phyloP scores from a whole-genome alignment of 2,113 vertebrate genomes.

The Chionis minor region DNA sequence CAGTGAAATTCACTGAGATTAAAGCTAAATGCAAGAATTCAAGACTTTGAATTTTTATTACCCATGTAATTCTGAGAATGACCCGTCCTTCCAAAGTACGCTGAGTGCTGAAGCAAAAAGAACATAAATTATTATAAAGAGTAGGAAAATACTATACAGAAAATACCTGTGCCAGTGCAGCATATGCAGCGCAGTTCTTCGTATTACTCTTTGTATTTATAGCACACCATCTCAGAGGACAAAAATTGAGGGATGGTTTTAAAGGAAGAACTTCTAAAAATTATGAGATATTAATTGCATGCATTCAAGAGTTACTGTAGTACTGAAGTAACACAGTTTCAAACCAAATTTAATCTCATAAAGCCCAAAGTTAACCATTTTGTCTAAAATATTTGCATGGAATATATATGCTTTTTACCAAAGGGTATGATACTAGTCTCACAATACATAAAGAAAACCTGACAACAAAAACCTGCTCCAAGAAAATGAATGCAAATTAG shows the following conservation, averaged over 20 bases:
- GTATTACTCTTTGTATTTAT: background rate
- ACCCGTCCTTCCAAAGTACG: background rate
- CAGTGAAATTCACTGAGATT: background rate
- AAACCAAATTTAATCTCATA: background rate
- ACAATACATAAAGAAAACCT: background rate
- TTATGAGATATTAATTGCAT: background rate
- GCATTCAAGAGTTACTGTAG: background rate
- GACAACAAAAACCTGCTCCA: background rate
- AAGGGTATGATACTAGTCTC: background rate
- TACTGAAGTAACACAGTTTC: background rate
- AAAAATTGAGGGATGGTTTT: background rate
- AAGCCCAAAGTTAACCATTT: background rate
- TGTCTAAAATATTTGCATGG: background rate
- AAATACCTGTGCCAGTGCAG: background rate
- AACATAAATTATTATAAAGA: background rate
- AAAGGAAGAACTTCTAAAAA: background rate
- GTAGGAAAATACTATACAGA: background rate
- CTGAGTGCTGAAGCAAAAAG: background rate
- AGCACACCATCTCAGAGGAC: background rate
- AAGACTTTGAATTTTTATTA: background rate
- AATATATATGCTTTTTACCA: background rate
- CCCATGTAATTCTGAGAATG: background rate
- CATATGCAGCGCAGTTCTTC: background rate
- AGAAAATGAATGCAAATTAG: background rate
- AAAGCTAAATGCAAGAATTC: background rate